These are phyloP conservation scores for Hirtodrosophila trivittata DNA, from an alignment of 2,888 invertebrate species.

Conservation along the genomic window DNA sequence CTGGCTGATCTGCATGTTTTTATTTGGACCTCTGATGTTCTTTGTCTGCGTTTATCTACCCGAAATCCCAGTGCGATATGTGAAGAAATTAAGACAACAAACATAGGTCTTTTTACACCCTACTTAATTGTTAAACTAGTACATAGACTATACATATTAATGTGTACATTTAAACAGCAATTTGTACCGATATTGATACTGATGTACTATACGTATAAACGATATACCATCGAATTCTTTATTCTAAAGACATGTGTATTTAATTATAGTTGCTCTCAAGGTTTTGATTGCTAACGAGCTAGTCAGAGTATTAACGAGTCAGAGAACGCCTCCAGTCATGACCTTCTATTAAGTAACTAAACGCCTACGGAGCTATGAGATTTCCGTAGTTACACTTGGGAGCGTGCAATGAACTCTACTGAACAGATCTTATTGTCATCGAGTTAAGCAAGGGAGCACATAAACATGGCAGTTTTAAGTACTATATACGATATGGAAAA, in stretches of 20 bases:
- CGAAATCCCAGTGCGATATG: constrained; percentile 88
- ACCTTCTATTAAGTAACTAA: constrained; percentile 28
- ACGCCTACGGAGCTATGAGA: not conserved
- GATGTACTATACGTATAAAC: constrained; percentile 44
- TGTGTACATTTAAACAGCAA: constrained; percentile 8
- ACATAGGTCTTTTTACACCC: constrained; percentile 49
- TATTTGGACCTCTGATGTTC: constrained; percentile 89
- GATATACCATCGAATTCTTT: constrained; percentile 22
- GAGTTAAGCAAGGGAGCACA: too few relatives aligned
- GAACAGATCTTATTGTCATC: not conserved
- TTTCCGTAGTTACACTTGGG: constrained; percentile 9
- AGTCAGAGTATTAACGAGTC: not conserved
- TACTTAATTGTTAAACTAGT: constrained; percentile 33
- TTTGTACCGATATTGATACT: constrained; percentile 22
- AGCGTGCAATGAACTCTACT: constrained; percentile 40
- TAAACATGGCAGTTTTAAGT: too few relatives aligned
- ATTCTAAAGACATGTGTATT: constrained; percentile 5
- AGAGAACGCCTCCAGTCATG: constrained; percentile 1
- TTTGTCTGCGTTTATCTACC: constrained; percentile 87
- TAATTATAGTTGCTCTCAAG: constrained; percentile 23
- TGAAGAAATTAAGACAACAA: constrained; percentile 85
- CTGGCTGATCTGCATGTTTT: constrained; percentile 87
- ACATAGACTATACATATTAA: constrained; percentile 44
- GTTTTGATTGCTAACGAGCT: constrained; percentile 1
- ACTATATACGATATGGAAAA: too few relatives aligned